Evolutionary conservation across 2,113 vertebrate species (phyloP), one percentile per base, ranked within the genome.

Genomic region (Henicopernis longicauda): DNA sequence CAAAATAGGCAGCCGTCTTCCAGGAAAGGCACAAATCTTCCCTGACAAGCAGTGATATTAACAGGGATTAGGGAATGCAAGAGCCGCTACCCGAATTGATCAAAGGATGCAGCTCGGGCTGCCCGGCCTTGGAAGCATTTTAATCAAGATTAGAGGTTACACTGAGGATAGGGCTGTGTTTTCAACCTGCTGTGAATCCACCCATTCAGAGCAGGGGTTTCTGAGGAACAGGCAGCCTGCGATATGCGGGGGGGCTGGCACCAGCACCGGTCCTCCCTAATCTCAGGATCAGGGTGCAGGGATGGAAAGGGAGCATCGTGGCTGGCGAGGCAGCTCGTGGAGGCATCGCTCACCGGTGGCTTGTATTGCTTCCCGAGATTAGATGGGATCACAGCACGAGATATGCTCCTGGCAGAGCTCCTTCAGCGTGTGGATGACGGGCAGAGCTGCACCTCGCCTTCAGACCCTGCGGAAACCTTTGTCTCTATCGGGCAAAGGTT

Each of bases 1-100:
- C 65, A 82, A 84, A 95, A 95, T 13, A 95, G 44, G 70, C 27
- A 0, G 21, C 77, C 14, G 7, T 91, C 89, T 96, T 95, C 91
- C 91, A 93, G 81, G 94, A 95, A 96, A 94, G 84, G 93, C 95
- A 95, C 89, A 97, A 95, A 95, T 96, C 95, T 94, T 84, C 95
- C 94, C 95, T 97, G 94, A 96, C 81, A 93, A 87, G 94, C 94
- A 80, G 84, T 80, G 83, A 96, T 96, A 94, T 96, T 97, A 96
- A 82, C 77, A 87, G 86, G 94, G 95, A 97, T 95, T 97, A 96
- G 77, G 78, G 84, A 95, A 93, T 72, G 86, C 69, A 78, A 84
- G 45, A 89, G 62, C 40, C 78, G n/a, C 65, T 49, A 70, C 66
- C 90, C 86, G 89, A 91, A 67, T 0, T 76, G 86, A 87, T 86